Evolutionary conservation across 2,888 invertebrate genomes (phyloP).

Genomic region (Steinernema scapterisci): DNA sequence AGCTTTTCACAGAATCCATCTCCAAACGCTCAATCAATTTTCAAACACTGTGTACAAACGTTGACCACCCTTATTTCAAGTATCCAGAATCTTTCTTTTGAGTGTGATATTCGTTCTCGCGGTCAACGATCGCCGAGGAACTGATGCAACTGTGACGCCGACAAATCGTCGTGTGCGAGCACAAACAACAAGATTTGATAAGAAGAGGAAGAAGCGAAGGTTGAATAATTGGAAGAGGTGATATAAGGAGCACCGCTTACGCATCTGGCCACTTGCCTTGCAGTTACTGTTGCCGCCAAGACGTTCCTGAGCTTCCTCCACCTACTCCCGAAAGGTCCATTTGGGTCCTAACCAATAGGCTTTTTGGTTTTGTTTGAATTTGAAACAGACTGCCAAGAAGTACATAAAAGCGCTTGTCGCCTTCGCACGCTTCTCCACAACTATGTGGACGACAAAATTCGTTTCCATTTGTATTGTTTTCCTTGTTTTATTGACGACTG

Average conservation of each 20-base stretch:
- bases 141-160: slow-evolving; percentile 20
- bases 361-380: not conserved
- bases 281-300: not conserved
- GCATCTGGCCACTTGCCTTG: slow-evolving; percentile 11
- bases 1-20: not conserved
- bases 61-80: not conserved
- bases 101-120: not conserved
- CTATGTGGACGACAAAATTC: no score
- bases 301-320: not conserved
- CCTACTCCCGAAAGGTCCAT: not conserved
- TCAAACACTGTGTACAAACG: not conserved
- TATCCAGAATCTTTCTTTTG: not conserved
- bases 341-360: not conserved
- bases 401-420: not conserved
- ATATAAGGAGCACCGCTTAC: slow-evolving; percentile 13
- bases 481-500: no score
- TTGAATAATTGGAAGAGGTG: slow-evolving; percentile 11
- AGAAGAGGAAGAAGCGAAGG: slow-evolving; percentile 25
- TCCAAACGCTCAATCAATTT: no score
- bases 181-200: slow-evolving; percentile 26
- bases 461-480: no score
- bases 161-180: not conserved
- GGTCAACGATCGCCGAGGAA: not conserved
- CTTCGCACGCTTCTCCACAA: not conserved
- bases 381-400: not conserved